Percentiles rank a stretch among this genome's conserved stretches.
These are phyloP conservation scores for Lepidurus arcticus DNA, from an alignment of 1,140 invertebrate genomes.

Conservation along the genomic window DNA sequence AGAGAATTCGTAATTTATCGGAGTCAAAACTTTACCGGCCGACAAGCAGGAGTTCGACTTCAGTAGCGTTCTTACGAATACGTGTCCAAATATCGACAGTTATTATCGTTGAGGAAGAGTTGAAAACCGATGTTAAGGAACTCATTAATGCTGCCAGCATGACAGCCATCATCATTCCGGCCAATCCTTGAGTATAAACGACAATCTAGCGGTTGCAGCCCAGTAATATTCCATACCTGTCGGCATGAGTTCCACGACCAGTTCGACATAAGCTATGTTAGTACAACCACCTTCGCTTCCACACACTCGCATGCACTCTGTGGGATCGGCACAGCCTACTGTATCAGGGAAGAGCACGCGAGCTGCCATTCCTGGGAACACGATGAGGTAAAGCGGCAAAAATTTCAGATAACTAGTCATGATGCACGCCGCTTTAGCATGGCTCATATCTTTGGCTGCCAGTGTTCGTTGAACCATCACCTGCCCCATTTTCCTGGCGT, in stretches of 20 bases:
- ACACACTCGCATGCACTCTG: slow-evolving; percentile 46
- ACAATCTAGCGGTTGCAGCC: slow-evolving; percentile 6
- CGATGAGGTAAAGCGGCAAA: slow-evolving; percentile 53
- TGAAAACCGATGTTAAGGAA: slow-evolving; percentile 53
- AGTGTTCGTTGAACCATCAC: slow-evolving; percentile 55
- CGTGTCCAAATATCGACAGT: slow-evolving; percentile 53
- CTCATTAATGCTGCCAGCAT: slow-evolving; percentile 55
- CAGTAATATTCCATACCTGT: slow-evolving; percentile 39
- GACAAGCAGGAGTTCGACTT: slow-evolving; percentile 50
- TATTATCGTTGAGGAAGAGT: slow-evolving; percentile 52
- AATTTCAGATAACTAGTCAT: slow-evolving; percentile 53
- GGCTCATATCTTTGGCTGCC: slow-evolving; percentile 52
- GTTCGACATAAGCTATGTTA: slow-evolving; percentile 53
- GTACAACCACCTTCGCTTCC: slow-evolving; percentile 49
- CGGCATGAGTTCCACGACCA: slow-evolving; percentile 50
- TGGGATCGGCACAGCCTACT: slow-evolving; percentile 49
- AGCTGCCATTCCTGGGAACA: slow-evolving; percentile 56
- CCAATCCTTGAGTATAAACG: slow-evolving; percentile 39
- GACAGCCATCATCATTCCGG: slow-evolving; percentile 52
- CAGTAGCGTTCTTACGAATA: slow-evolving; percentile 47
- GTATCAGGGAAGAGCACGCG: slow-evolving; percentile 49
- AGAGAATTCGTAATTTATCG: not conserved
- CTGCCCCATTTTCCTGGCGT: slow-evolving; percentile 38
- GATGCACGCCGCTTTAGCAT: slow-evolving; percentile 53
- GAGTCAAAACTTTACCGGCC: slow-evolving; percentile 43